A percentile compares a stretch with the other conserved stretches of the same genome.
Evolutionary conservation across 2,113 vertebrate species (phyloP).

Genomic region (Protobothrops flavoviridis): DNA sequence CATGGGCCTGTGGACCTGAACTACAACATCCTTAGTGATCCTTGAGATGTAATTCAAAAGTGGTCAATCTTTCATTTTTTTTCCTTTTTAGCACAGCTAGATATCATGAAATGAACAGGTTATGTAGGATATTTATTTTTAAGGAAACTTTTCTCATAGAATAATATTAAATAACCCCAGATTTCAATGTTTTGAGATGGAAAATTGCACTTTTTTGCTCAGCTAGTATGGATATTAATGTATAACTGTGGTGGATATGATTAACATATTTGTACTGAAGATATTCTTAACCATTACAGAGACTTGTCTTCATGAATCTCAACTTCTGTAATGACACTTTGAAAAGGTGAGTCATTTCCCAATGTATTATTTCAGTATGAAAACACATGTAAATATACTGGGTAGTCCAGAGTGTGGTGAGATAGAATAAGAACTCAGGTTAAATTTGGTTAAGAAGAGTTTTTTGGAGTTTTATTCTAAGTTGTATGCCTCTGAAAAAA

Average conservation of each 20-base stretch:
- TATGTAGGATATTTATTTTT: not conserved
- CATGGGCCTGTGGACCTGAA: not conserved
- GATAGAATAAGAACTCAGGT: not conserved
- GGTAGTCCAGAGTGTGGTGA: not conserved
- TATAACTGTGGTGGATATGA: not conserved
- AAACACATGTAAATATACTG: not conserved
- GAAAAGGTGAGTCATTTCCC: not conserved
- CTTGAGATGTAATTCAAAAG: not conserved
- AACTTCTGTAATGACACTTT: not conserved
- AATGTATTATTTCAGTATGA: not conserved
- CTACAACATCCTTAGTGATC: not conserved
- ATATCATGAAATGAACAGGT: not conserved
- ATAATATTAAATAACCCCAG: not conserved
- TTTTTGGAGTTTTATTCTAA: too few species aligned
- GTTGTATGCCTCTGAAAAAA: too few species aligned
- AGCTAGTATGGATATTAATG: not conserved
- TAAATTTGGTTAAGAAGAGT: too few species aligned
- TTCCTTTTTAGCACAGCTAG: not conserved
- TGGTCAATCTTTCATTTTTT: not conserved
- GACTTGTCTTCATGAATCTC: not conserved
- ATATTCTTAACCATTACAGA: not conserved
- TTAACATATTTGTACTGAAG: not conserved
- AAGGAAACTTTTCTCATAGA: not conserved
- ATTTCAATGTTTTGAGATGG: not conserved
- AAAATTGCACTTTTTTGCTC: not conserved